Evolutionary conservation across 2,113 vertebrate species (phyloP).

Genomic region (Nematolebias whitei): DNA sequence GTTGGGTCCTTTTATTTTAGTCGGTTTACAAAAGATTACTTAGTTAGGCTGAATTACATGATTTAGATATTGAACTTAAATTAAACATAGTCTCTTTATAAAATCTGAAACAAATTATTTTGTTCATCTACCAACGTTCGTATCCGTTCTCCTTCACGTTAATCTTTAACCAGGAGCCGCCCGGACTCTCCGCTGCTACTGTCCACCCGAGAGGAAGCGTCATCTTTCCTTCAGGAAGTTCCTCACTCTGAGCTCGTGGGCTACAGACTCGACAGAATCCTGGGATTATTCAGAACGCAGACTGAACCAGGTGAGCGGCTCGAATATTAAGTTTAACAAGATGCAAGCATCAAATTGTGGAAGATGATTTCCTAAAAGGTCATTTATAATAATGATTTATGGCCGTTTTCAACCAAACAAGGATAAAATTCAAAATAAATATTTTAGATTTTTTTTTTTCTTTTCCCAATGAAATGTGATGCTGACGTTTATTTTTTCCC

Average conservation of each 20-base stretch:
- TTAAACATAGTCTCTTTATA: too few species aligned
- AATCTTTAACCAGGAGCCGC: slow-evolving; percentile 47
- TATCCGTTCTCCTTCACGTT: neutral
- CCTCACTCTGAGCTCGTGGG: slow-evolving; percentile 64
- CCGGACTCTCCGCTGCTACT: slow-evolving; percentile 72
- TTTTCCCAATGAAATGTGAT: neutral
- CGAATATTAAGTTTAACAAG: too few species aligned
- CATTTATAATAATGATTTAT: too few species aligned
- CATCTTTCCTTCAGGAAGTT: slow-evolving; percentile 83
- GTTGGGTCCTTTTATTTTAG: neutral
- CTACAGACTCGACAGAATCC: slow-evolving; percentile 62
- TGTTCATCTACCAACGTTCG: neutral
- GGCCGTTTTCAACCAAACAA: too few species aligned
- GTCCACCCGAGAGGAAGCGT: slow-evolving; percentile 81
- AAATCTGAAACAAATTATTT: too few species aligned
- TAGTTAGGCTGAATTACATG: too few species aligned
- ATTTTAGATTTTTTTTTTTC: too few species aligned
- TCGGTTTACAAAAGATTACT: too few species aligned
- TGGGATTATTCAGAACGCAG: slow-evolving; percentile 84
- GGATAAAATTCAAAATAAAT: too few species aligned
- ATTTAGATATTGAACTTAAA: too few species aligned
- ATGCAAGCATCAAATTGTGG: too few species aligned
- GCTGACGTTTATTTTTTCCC: neutral
- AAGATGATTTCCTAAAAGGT: too few species aligned
- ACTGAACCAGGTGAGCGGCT: slow-evolving; percentile 75